Conservation (phyloP, 2,888 invertebrate species). For the Thyatira batis region DNA sequence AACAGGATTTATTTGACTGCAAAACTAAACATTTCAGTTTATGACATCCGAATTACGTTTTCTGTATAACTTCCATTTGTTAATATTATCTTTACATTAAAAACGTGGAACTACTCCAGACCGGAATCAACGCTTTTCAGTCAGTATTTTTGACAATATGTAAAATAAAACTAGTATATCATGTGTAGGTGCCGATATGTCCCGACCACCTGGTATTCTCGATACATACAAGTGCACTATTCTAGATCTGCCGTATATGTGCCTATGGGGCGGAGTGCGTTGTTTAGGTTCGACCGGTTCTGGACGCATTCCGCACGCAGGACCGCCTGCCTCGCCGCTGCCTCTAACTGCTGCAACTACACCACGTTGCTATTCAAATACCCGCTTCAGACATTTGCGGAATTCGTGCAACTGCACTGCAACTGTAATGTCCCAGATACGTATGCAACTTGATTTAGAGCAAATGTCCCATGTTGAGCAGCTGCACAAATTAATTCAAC, state of each 20-base stretch:
- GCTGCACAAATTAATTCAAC: neutral
- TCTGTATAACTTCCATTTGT: neutral
- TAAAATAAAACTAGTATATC: neutral
- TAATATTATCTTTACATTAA: slow-evolving; percentile 28
- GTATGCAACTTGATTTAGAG: slow-evolving; percentile 12
- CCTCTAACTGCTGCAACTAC: slow-evolving; percentile 3
- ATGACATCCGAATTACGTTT: slow-evolving; percentile 21
- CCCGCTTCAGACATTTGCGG: slow-evolving; percentile 11
- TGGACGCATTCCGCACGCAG: slow-evolving; percentile 35
- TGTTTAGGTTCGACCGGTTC: slow-evolving; percentile 37
- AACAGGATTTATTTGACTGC: slow-evolving; percentile 22
- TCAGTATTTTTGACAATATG: slow-evolving; percentile 1
- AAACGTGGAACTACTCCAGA: too few relatives aligned
- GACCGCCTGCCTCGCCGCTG: slow-evolving; percentile 21
- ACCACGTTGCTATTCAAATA: slow-evolving; percentile 6
- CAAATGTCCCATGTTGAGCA: slow-evolving; percentile 17
- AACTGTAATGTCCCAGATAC: slow-evolving; percentile 22
- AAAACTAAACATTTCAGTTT: slow-evolving; percentile 10
- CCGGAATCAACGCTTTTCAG: slow-evolving; percentile 19
- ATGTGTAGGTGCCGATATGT: neutral
- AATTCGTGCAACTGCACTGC: slow-evolving; percentile 18
- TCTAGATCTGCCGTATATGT: slow-evolving; percentile 2
- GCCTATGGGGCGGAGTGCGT: neutral
- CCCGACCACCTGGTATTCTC: neutral
- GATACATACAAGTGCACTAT: neutral